phyloP scores from a whole-genome alignment of 35 echinoderm and acorn worm genomes.

The Heliocidaris erythrogramma region DNA sequence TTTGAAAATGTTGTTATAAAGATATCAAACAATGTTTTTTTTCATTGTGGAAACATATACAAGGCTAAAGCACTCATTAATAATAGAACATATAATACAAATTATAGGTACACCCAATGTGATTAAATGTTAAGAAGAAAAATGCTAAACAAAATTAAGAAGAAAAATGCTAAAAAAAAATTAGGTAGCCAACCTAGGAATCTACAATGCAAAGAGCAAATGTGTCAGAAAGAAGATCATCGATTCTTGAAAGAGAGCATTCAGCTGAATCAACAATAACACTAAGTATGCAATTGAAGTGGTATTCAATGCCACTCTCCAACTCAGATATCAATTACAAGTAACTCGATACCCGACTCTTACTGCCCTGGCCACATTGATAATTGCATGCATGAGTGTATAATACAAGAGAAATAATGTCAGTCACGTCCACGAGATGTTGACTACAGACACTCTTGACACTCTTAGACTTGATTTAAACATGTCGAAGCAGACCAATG shows the following conservation, averaged over 20 bases:
- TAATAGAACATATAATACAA: background rate
- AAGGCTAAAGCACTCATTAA: too few species aligned
- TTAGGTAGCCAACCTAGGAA: too few species aligned
- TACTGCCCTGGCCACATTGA: background rate
- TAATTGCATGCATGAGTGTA: background rate
- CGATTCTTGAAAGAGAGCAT: background rate
- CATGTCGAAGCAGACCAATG: background rate
- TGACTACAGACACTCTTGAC: conserved; percentile 6
- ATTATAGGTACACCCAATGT: background rate
- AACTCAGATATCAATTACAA: background rate
- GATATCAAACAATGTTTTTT: too few species aligned
- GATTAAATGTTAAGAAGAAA: background rate
- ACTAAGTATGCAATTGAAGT: background rate
- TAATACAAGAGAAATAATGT: background rate
- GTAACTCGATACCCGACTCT: background rate
- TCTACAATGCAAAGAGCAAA: background rate
- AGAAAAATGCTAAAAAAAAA: too few species aligned
- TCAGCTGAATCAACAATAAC: background rate
- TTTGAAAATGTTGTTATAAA: too few species aligned
- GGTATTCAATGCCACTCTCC: background rate
- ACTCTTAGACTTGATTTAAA: background rate
- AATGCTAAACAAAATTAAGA: too few species aligned
- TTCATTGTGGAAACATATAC: too few species aligned
- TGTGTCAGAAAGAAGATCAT: background rate
- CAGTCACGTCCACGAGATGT: background rate